Evolutionary conservation across 2,888 invertebrate genomes (phyloP), one percentile per base, ranked within the genome.

Genomic region (Ennomos quercinarius): DNA sequence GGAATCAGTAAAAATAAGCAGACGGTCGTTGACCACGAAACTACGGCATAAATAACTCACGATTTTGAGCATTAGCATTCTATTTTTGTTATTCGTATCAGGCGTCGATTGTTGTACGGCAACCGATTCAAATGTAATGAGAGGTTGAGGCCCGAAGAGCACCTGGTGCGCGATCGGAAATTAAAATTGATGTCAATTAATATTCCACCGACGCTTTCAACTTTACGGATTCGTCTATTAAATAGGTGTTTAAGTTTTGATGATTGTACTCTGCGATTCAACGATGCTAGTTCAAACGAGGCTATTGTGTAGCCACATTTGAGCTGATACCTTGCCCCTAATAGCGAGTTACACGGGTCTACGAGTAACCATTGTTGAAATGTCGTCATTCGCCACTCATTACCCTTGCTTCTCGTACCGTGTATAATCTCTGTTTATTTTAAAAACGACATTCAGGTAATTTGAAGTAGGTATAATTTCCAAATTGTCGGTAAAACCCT

Each of bases 161-260:
- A 78, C 77, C 78, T 77, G 78, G 76, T 70, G 59, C 57, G 65
- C 68, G 73, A 78, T 75, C 71, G 68, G 70, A 76, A 80, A 80
- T 80, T 77, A 78, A 77, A 81, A 77, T 77, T 64, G 67, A 65
- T 70, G 43, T 43, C 55, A 67, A 78, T 84, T 80, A 77, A 74
- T 78, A 83, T 83, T 80, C 83, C 51, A 62, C 47, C 9, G 13
- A 36, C 71, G 76, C 50, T 57, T 61, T 66, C 62, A 53, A 37
- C 46, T 54, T 54, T 42, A 54, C 52, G 37, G 54, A 67, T 64
- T 64, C 13, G 34, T 36, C 17, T 63, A 41, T 58, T 59, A 44
- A 49, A 53, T 48, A 43, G 41, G 34, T 47, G 47, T 37, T 37
- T 38, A 41, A 38, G 38, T 42, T 38, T 51, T 34, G 12, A 47